Percentiles rank a stretch among this genome's conserved stretches.
Evolutionary conservation across 2,797 vertebrate genomes (phyloP).

Genomic region (Oreortyx pictus): DNA sequence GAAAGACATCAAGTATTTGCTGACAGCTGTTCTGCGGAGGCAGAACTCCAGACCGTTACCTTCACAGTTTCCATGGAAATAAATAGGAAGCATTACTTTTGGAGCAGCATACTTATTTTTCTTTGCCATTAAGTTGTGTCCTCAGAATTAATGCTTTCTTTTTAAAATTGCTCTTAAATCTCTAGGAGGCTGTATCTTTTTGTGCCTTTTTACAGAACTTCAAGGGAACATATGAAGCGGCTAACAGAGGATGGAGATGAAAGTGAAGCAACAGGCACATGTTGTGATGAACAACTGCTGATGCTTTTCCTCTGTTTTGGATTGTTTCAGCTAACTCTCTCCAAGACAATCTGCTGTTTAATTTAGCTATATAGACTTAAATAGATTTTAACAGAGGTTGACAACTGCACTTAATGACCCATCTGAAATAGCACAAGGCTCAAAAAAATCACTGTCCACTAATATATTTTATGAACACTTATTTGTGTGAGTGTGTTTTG

Average conservation of each 20-base stretch:
- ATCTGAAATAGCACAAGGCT: not conserved
- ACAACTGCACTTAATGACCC: not conserved
- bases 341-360: not conserved
- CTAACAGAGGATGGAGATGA: not conserved
- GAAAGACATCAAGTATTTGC: not conserved
- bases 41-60: not conserved
- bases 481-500: not conserved
- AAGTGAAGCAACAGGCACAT: not conserved
- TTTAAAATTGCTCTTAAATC: not conserved
- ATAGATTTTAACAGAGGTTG: not conserved
- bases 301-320: not conserved
- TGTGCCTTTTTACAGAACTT: not conserved
- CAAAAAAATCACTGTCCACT: not conserved
- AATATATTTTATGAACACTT: not conserved
- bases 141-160: not conserved
- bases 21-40: not conserved
- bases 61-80: not conserved
- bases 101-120: not conserved
- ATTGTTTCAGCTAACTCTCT: not conserved
- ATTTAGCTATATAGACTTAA: not conserved
- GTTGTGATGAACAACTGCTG: not conserved
- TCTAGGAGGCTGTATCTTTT: not conserved
- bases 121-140: not conserved
- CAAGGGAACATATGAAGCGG: not conserved
- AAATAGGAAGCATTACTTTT: not conserved